Evolutionary conservation across 2,888 invertebrate genomes (phyloP).

Genomic region (Silvanus unidentatus): DNA sequence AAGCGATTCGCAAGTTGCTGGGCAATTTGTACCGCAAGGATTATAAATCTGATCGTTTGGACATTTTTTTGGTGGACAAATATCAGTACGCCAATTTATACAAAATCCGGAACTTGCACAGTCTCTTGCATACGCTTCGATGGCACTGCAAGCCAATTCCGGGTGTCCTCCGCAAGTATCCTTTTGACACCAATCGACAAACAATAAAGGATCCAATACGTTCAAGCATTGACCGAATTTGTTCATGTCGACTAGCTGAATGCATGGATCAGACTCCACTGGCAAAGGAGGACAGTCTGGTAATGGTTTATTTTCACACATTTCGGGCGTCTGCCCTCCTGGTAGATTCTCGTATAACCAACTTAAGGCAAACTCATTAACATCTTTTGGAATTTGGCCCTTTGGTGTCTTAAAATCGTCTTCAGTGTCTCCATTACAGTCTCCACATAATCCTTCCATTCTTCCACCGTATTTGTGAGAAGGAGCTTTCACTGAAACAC

Average conservation of each 20-base stretch:
- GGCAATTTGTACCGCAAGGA: conserved; percentile 57
- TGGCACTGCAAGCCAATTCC: conserved; percentile 56
- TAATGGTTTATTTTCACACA: conserved; percentile 38
- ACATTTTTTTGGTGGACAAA: conserved; percentile 63
- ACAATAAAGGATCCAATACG: conserved; percentile 63
- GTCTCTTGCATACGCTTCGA: conserved; percentile 68
- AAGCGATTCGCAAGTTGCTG: conserved; percentile 60
- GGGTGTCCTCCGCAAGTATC: conserved; percentile 56
- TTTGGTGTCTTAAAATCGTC: conserved; percentile 53
- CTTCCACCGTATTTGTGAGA: conserved; percentile 66
- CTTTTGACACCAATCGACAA: conserved; percentile 63
- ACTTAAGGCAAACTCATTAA: conserved; percentile 51
- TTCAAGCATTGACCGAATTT: conserved; percentile 64
- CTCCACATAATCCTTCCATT: conserved; percentile 77
- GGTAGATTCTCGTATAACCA: conserved; percentile 50
- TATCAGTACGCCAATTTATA: conserved; percentile 60
- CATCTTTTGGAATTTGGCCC: conserved; percentile 52
- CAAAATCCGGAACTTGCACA: conserved; percentile 69
- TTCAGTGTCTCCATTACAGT: conserved; percentile 58
- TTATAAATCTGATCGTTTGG: conserved; percentile 47
- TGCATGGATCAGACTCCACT: conserved; percentile 61
- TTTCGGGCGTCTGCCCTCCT: conserved; percentile 31
- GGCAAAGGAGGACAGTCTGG: conserved; percentile 49
- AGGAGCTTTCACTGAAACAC: conserved; percentile 58
- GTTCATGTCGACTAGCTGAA: conserved; percentile 53